Base-by-base conservation (phyloP, 2,113 vertebrate genomes). In the Sclerurus mexicanus region DNA sequence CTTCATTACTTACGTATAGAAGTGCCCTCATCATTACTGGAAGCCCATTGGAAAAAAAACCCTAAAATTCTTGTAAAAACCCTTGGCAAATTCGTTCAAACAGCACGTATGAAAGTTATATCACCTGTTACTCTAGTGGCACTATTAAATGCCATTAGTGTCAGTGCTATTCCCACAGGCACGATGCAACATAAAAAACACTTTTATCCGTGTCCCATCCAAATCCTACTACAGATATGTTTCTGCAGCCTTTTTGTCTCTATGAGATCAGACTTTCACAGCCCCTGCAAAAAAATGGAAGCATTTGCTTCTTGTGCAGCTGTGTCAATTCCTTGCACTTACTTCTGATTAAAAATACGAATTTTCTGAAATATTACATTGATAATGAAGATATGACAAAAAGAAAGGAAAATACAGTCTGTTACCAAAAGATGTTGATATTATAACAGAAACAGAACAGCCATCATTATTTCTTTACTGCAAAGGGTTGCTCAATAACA, bases 341-440 rank as follows among this genome's bases (percentile, higher is more conserved):
- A 40, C 9, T 87, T 5, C 24, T 64, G 8, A 49, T 44, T 47
- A 68, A 78, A 92, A 69, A 42, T 30, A 50, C 14, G 19, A 37
- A 12, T 82, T 59, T 74, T 44, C 53, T 90, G 59, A 87, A 22
- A 22, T 21, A 19, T 7, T 77, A 50, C 17, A 44, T 35, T 44
- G 30, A 40, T 25, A 19, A 77, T 27, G 31, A 81, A 88, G 40
- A n/a, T 12, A n/a, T 37, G 22, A 23, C 25, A 87, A 84, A 83
- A 92, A 89, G 9, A 58, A 63, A 25, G 6, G 6, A 30, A 82
- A 77, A 82, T 46, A 15, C 1, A 49, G 16, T 28, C 35, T 74
- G 3, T 7, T 69, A 60, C 25, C 33, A 62, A 47, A 78, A 74
- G 14, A 44, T 0, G 0, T 16, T 27, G 12, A 79, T 47, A 47